These are phyloP conservation scores for Syngnathus scovelli DNA, from an alignment of 2,113 vertebrate species.

Conservation along the genomic window DNA sequence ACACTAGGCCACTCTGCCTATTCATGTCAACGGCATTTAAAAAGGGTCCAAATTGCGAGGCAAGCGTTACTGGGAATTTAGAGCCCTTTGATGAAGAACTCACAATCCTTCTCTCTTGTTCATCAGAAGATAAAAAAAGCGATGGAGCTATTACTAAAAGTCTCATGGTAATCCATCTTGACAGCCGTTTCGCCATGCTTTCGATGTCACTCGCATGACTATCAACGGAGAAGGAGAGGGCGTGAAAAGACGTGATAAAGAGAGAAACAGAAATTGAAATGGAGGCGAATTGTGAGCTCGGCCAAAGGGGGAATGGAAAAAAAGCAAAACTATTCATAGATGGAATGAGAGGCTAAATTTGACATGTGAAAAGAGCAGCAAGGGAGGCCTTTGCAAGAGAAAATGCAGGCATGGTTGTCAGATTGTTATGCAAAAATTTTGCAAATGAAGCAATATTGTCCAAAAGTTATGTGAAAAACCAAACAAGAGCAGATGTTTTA, in stretches of 20 bases:
- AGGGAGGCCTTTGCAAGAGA: slow-evolving; percentile 22
- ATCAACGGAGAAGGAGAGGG: slow-evolving; percentile 28
- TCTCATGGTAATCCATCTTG: slow-evolving; percentile 55
- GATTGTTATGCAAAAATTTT: slow-evolving; percentile 20
- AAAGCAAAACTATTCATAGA: slow-evolving; percentile 21
- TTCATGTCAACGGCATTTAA: slow-evolving; percentile 45
- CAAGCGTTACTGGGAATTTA: slow-evolving; percentile 31
- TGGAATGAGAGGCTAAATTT: slow-evolving; percentile 25
- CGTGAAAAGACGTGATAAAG: slow-evolving; percentile 31
- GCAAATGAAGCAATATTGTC: slow-evolving; percentile 20
- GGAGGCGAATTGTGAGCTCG: slow-evolving; percentile 12
- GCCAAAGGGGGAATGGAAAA: slow-evolving; percentile 5
- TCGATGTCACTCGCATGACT: slow-evolving; percentile 30
- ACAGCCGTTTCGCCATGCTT: slow-evolving; percentile 56
- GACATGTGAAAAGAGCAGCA: slow-evolving; percentile 39
- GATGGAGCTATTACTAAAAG: slow-evolving; percentile 41
- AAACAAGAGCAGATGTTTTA: background rate
- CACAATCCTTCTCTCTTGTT: slow-evolving; percentile 24
- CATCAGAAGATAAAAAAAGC: slow-evolving; percentile 39
- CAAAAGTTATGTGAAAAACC: slow-evolving; percentile 1
- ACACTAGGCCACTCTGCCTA: slow-evolving; percentile 28
- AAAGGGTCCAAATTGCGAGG: slow-evolving; percentile 24
- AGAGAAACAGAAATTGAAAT: background rate
- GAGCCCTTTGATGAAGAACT: slow-evolving; percentile 30
- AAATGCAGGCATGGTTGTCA: slow-evolving; percentile 39